Percentiles rank a stretch among this genome's conserved stretches.
phyloP scores from a whole-genome alignment of 2,797 vertebrate species.

The Parambassis ranga region DNA sequence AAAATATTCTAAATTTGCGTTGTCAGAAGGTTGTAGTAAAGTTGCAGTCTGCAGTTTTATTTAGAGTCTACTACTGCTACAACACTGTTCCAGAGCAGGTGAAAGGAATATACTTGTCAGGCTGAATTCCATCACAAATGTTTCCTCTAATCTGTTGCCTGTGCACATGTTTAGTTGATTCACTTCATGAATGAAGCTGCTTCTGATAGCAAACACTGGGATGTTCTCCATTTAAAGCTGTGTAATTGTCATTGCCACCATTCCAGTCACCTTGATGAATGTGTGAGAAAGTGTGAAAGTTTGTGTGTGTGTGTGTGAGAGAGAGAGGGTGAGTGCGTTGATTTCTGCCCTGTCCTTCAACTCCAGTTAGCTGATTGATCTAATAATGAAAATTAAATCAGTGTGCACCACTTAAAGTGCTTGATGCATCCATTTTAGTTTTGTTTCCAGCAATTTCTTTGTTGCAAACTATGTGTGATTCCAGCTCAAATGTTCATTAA shows the following conservation, averaged over 20 bases:
- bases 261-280: conserved; percentile 12
- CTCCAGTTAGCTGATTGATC: conserved; percentile 49
- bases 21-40: no score
- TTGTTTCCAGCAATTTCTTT: conserved; percentile 53
- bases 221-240: not conserved
- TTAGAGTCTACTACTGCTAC: no score
- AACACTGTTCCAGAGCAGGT: no score
- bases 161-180: no score
- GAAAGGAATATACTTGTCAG: no score
- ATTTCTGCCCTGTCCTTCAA: conserved; percentile 48
- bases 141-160: no score
- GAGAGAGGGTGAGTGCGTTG: not conserved
- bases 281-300: not conserved
- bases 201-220: not conserved
- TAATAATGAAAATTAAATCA: conserved; percentile 53
- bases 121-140: no score
- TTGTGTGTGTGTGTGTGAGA: not conserved
- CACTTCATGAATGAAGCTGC: no score
- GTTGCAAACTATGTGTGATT: conserved; percentile 45
- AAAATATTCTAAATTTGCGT: no score
- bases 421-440: conserved; percentile 51
- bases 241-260: not conserved
- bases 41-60: no score
- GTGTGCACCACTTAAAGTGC: conserved; percentile 13
- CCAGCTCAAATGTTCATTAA: conserved; percentile 67